phyloP scores from a whole-genome alignment of 2,888 invertebrate genomes.

The Polietes domitor region DNA sequence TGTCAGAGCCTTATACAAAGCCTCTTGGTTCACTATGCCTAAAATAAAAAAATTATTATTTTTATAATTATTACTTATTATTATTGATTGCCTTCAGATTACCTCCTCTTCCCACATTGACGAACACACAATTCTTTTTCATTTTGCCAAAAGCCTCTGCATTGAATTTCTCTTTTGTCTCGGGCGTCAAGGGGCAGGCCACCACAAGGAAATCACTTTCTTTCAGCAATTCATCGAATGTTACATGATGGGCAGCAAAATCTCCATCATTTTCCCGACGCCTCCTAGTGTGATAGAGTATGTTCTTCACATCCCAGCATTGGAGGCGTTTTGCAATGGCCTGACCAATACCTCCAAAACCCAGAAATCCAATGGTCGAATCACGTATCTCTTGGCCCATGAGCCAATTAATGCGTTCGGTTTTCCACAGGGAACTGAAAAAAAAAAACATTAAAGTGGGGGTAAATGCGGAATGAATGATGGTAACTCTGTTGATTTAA shows the following conservation, averaged over 20 bases:
- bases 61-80: too few relatives aligned
- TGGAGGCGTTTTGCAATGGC: constrained; percentile 89
- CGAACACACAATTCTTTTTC: constrained; percentile 92
- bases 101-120: constrained; percentile 93
- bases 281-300: constrained; percentile 88
- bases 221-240: constrained; percentile 86
- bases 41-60: constrained; percentile 26
- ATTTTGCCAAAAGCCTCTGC: constrained; percentile 89
- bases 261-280: constrained; percentile 84
- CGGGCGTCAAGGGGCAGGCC: constrained; percentile 88
- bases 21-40: constrained; percentile 89
- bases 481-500: too few relatives aligned
- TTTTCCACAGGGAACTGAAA: constrained; percentile 84
- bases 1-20: constrained; percentile 89
- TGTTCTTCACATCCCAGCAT: constrained; percentile 87
- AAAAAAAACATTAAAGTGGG: too few relatives aligned
- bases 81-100: constrained; percentile 43
- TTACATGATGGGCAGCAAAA: constrained; percentile 86
- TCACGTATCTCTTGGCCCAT: constrained; percentile 89
- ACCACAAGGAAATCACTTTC: constrained; percentile 94
- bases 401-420: constrained; percentile 87
- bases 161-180: constrained; percentile 91
- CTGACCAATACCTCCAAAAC: constrained; percentile 91
- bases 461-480: too few relatives aligned
- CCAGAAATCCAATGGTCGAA: constrained; percentile 92